Percentiles rank a stretch among this genome's conserved stretches.
Evolutionary conservation across 2,797 vertebrate species (phyloP).

Genomic region (Cryptoblepharus egeriae): DNA sequence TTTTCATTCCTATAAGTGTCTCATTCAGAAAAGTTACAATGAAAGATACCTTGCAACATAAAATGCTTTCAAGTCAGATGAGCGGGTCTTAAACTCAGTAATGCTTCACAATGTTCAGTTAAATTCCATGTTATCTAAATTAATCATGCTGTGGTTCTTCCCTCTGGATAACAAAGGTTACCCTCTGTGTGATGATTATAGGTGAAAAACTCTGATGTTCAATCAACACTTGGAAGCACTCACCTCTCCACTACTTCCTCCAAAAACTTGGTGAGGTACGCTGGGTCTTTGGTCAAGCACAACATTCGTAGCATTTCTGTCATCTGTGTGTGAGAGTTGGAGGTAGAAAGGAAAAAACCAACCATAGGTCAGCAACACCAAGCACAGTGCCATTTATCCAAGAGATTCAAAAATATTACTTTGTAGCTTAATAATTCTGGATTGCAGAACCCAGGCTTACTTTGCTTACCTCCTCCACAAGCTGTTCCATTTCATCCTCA

Average conservation of each 20-base stretch:
- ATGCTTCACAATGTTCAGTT: not conserved
- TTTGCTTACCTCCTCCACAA: slow-evolving; percentile 87
- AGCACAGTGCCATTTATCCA: not conserved
- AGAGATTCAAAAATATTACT: not conserved
- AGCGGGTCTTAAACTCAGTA: not conserved
- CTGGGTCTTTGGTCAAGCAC: slow-evolving; percentile 88
- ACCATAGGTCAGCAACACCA: not conserved
- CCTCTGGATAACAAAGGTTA: not conserved
- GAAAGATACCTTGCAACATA: not conserved
- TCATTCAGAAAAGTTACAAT: not conserved
- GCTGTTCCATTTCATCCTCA: slow-evolving; percentile 78
- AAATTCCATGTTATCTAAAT: not conserved
- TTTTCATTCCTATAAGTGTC: not conserved
- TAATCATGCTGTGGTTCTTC: not conserved
- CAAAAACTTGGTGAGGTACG: slow-evolving; percentile 86
- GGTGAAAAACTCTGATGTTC: not conserved
- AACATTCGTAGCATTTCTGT: slow-evolving; percentile 90
- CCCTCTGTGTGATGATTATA: not conserved
- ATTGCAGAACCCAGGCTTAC: not conserved
- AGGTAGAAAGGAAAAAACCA: not conserved
- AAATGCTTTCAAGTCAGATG: not conserved
- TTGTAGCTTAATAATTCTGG: not conserved
- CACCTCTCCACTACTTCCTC: slow-evolving; percentile 87
- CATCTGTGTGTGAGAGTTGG: slow-evolving; percentile 76
- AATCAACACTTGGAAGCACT: slow-evolving; percentile 64